A percentile compares a stretch with the other conserved stretches of the same genome.
These are phyloP conservation scores for Dolichallabes microphthalmus DNA, from an alignment of 2,113 vertebrate species.

Conservation along the genomic window DNA sequence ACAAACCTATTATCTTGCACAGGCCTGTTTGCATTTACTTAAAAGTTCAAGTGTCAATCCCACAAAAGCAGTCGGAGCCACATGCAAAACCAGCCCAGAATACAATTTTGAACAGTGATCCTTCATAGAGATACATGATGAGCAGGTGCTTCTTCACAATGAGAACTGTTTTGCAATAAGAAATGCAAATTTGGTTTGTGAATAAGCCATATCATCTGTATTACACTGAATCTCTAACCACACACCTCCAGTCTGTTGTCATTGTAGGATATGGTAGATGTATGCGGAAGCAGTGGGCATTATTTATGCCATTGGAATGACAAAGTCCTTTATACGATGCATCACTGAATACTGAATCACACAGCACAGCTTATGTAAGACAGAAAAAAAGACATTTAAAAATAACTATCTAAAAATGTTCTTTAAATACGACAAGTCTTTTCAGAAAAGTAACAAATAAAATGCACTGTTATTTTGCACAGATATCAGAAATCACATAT, in stretches of 20 bases:
- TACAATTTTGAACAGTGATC: not conserved
- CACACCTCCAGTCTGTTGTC: not conserved
- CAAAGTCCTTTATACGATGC: not conserved
- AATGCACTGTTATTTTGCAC: not conserved
- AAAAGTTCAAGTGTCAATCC: conserved; percentile 19
- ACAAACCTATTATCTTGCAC: conserved; percentile 33
- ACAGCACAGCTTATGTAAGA: not conserved
- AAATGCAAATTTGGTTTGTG: conserved; percentile 25
- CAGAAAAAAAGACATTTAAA: not conserved
- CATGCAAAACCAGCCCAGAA: conserved; percentile 2
- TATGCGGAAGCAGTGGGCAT: not conserved
- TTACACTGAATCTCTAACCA: not conserved
- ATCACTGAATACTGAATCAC: not conserved
- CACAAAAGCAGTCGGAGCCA: conserved; percentile 33
- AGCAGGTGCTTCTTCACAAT: conserved; percentile 15
- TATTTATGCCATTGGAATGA: not conserved
- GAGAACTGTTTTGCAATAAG: conserved; percentile 12
- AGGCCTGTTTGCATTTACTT: conserved; percentile 32
- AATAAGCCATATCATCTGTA: conserved; percentile 14
- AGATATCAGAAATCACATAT: not conserved
- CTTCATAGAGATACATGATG: not conserved
- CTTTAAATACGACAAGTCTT: not conserved
- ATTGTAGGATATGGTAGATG: not conserved
- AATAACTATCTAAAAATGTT: not conserved
- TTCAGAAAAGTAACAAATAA: not conserved